Percentiles rank a stretch among this genome's conserved stretches.
Evolutionary conservation across 2,113 vertebrate species (phyloP).

Genomic region (Callionymus lyra): DNA sequence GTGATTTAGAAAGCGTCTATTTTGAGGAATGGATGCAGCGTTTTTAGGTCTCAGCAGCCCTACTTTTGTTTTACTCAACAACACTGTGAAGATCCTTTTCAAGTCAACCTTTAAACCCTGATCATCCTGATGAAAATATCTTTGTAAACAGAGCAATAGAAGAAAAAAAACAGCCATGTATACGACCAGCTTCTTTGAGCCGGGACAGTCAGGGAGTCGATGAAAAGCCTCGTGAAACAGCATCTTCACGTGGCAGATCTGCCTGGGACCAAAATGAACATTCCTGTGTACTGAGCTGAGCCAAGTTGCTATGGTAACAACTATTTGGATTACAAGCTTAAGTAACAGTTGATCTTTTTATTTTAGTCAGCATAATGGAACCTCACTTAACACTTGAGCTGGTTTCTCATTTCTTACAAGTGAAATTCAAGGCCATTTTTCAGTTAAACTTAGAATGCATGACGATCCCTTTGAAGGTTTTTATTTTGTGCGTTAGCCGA

Average conservation of each 20-base stretch:
- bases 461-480: too few relatives aligned
- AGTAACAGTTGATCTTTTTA: too few relatives aligned
- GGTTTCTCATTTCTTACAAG: too few relatives aligned
- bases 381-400: conserved; percentile 12
- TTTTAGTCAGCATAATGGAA: not conserved
- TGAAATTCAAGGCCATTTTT: too few relatives aligned
- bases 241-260: conserved; percentile 48
- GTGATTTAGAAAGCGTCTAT: too few relatives aligned
- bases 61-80: conserved; percentile 27
- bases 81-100: conserved; percentile 62
- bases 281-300: conserved; percentile 49
- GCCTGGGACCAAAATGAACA: conserved; percentile 64
- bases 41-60: conserved; percentile 38
- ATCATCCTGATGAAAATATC: conserved; percentile 21
- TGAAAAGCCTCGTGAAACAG: too few relatives aligned
- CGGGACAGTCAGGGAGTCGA: conserved; percentile 1
- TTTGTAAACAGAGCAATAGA: conserved; percentile 68
- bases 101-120: conserved; percentile 8
- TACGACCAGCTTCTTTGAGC: conserved; percentile 47
- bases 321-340: not conserved
- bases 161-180: conserved; percentile 10
- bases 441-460: too few relatives aligned
- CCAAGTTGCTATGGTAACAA: conserved; percentile 19
- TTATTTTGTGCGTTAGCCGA: too few relatives aligned
- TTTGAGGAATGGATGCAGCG: too few relatives aligned